These are phyloP conservation scores for Etheostoma nigrum DNA, from an alignment of 2,797 vertebrate species.

Conservation along the genomic window DNA sequence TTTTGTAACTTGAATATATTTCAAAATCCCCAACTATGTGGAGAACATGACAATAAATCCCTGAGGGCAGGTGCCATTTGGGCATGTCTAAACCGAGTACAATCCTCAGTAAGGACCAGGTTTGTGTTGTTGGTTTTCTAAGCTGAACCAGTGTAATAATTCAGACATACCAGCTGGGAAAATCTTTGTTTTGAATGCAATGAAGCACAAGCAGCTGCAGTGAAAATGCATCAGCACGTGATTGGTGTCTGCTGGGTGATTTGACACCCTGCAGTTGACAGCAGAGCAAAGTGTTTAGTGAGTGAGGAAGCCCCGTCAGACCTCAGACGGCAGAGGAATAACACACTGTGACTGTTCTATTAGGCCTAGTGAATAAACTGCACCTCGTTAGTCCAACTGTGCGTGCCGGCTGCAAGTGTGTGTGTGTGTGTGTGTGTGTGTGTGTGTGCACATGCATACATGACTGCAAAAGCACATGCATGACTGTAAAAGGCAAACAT, in stretches of 20 bases:
- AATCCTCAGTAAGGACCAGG: not conserved
- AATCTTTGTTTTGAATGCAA: conserved; percentile 53
- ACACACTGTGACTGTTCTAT: conserved; percentile 71
- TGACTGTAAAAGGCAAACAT: not conserved
- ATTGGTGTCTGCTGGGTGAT: conserved; percentile 33
- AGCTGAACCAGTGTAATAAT: conserved; percentile 10
- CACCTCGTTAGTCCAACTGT: conserved; percentile 73
- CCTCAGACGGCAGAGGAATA: conserved; percentile 48
- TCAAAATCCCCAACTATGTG: not conserved
- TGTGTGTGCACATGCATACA: conserved; percentile 4
- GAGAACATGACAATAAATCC: not conserved
- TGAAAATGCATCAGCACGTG: conserved; percentile 40
- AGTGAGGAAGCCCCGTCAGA: conserved; percentile 43
- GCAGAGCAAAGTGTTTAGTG: conserved; percentile 60
- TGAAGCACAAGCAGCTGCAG: conserved; percentile 47
- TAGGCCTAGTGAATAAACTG: conserved; percentile 59
- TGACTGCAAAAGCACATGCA: not conserved
- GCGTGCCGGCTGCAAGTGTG: conserved; percentile 16
- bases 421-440: conserved; percentile 7
- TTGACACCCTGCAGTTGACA: conserved; percentile 47
- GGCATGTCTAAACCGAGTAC: not conserved
- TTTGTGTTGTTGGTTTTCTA: not conserved
- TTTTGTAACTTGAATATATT: not conserved
- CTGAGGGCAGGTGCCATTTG: not conserved
- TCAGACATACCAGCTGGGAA: conserved; percentile 35